phyloP scores from a whole-genome alignment of 37 sponge, comb jelly and placozoan genomes.

The Chondrosia reniformis region DNA sequence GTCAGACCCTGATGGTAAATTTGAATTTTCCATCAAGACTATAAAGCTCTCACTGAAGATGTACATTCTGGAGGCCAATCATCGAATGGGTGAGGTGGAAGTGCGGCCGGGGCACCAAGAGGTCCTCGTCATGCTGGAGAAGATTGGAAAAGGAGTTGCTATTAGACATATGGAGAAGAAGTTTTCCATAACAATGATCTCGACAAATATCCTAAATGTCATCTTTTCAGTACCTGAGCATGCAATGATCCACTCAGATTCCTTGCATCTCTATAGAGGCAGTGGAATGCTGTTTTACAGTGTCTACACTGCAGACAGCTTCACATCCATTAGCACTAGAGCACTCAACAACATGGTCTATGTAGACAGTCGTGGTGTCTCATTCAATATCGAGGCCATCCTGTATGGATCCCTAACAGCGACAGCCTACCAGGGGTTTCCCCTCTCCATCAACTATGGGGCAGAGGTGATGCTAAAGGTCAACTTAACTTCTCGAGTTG shows the following conservation, averaged over 20 bases:
- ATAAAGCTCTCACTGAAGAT: not conserved
- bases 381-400: slow-evolving; percentile 4
- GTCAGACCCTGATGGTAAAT: not conserved
- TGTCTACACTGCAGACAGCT: not conserved
- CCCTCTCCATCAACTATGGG: not conserved
- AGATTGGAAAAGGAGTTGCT: not conserved
- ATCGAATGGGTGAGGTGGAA: not conserved
- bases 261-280: not conserved
- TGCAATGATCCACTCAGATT: not conserved
- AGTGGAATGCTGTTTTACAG: not conserved
- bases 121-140: not conserved
- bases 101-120: not conserved
- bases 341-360: slow-evolving; percentile 21
- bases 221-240: not conserved
- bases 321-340: not conserved
- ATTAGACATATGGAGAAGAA: not conserved
- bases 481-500: not conserved
- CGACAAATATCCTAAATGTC: not conserved
- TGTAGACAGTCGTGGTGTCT: not conserved
- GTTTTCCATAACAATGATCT: not conserved
- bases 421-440: not conserved
- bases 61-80: not conserved
- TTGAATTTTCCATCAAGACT: slow-evolving; percentile 5
- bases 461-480: not conserved
- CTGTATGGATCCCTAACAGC: not conserved